Base-by-base conservation (phyloP, 2,113 vertebrate genomes). In the Clupea harengus region DNA sequence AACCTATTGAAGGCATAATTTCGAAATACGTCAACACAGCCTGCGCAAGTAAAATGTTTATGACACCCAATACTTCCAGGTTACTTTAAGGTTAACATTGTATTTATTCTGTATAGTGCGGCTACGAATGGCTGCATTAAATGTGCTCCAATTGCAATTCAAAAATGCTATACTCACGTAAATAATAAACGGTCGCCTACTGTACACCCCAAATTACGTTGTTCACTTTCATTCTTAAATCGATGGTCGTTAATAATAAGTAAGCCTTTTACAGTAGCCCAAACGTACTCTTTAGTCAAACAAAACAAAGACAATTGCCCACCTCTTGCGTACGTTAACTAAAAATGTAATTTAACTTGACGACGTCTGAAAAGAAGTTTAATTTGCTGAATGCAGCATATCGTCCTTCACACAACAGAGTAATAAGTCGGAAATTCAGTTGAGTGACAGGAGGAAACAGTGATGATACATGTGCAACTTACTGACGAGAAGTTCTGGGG, bases 401-500 rank as follows among this genome's bases (percentile, higher is more conserved):
- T 78, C 72, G 28, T 15, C 72, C 72, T 25, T 32, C 28, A 17
- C 72, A 78, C 32, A 60, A 22, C 28, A 10, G 5, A 78, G 72
- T 78, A 17, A 78, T 39, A 44, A 78, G 72, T 78, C 72, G 72
- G 72, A 78, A 78, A 78, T 78, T 78, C 72, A n/a, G 44, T 45
- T 86, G 90, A 89, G 44, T 82, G 85, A 85, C 86, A 84, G 85
- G 88, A 85, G 87, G 84, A 88, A 89, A 89, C 75, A 81, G 44
- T 64, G 50, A 11, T 85, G 83, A 87, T 87, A 85, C 85, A 78
- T 39, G 81, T 13, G 80, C 17, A 54, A 96, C 97, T 98, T 94
- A 99, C 97, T 88, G 93, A 94, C 18, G 91, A 78, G 32, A 89
- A 91, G 89, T 88, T 92, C 91, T 96, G 96, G 0, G 97, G 95